Evolutionary conservation across 1,140 invertebrate species (phyloP), one percentile per base, ranked within the genome.

Genomic region (Stegodyphus dumicola): DNA sequence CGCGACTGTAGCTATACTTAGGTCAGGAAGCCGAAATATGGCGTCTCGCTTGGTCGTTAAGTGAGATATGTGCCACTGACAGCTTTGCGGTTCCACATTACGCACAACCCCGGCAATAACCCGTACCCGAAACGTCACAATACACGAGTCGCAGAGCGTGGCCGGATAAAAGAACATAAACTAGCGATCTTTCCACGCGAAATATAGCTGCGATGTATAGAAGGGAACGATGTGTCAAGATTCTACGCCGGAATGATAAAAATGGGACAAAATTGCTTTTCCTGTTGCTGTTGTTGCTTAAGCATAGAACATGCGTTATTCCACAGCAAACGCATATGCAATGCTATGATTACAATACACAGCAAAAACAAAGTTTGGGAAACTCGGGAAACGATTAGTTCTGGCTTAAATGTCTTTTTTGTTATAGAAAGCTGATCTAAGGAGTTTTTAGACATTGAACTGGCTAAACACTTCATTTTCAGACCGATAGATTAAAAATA

Each of bases 1-100:
- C 65, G 65, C 9, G 18, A 67, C 54, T 52, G 18, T 48, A 54
- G 53, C 79, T 81, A 81, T 81, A 81, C 79, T 74, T 81, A 81
- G 79, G n/a, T 15, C 66, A n/a, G 70, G 48, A 54, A 6, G 54
- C 56, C 17, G 54, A 80, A 80, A 80, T 80, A 80, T 80, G 69
- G 77, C 77, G 77, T 71, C 77, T 49, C 51, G 60, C 79, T 13
- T 18, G 53, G 18, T 74, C 70, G 79, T 81, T 81, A 74, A 81
- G 79, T 81, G 79, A 81, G 79, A 81, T 81, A 81, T 81, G 79
- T 74, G 70, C 79, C 79, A 74, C 18, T 74, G 79, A 81, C 79
- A 81, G 69, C 52, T 65, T 81, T 81, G 79, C 79, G 79, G 79
- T 81, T 74, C 70, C 71, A 73, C 71, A 66, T 81, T 81, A 81